Conservation (phyloP, 2,113 vertebrate genomes). For the Montifringilla adamsi region DNA sequence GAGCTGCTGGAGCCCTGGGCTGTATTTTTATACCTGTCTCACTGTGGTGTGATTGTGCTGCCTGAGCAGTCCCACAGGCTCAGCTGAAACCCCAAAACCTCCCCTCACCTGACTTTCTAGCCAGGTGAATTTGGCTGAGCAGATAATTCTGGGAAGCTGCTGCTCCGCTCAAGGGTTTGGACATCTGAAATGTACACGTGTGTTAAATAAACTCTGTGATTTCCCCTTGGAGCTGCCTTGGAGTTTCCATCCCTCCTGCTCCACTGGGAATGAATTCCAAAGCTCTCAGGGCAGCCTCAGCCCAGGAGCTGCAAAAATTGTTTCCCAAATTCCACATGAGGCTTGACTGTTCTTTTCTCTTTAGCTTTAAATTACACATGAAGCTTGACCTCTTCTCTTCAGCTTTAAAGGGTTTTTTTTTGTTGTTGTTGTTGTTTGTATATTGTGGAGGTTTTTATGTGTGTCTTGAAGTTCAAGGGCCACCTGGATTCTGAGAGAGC, state of each 20-base stretch:
- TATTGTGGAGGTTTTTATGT: neutral
- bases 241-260: neutral
- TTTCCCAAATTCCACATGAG: accelerated
- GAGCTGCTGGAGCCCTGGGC: neutral
- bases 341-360: accelerated
- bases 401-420: accelerated
- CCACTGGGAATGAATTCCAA: neutral
- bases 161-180: accelerated
- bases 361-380: accelerated
- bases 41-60: neutral
- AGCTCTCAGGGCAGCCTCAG: neutral
- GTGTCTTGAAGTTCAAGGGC: neutral
- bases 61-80: neutral
- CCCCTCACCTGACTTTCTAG: neutral
- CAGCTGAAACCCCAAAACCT: accelerated
- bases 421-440: too few relatives aligned
- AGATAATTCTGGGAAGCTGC: neutral
- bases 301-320: neutral
- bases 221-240: accelerated
- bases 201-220: accelerated
- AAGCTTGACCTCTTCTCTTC: accelerated
- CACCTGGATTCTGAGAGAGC: neutral
- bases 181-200: accelerated
- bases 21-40: neutral
- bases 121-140: neutral